Evolutionary conservation across 2,888 invertebrate species (phyloP), one percentile per base, ranked within the genome.

Genomic region (Brenthis daphne): DNA sequence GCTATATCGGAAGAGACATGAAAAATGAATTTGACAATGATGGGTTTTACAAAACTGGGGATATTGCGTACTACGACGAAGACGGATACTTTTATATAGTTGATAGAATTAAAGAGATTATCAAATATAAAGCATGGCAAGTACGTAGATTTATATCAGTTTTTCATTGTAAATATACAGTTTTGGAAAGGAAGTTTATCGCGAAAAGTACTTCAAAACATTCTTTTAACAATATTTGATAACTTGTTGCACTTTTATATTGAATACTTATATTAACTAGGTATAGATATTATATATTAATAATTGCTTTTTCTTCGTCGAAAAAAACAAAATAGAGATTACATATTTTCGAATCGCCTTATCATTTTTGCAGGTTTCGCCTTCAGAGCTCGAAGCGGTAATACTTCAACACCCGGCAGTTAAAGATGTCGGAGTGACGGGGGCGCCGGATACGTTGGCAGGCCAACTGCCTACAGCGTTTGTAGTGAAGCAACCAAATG

Each of bases 391-490:
- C 16, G 89, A 90, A 82, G 85, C 79, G 6, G 67, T 86, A 13
- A 70, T 90, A 64, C 75, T 85, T 0, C 82, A 85, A 69, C 88
- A 88, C 68, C 80, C 84, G 60, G 80, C 75, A 43, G 84, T 90
- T 2, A 86, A 84, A 74, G 90, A 90, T 57, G 86, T 74, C 1
- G 89, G 82, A 6, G 87, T 90, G 3, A 74, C 79, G 1, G 89
- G 88, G n/a, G 73, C 76, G 5, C 87, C 87, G 24, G 86, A 89
- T 66, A 60, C 74, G 0, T 56, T 81, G 6, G 83, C 79, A 50
- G 89, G 89, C 12, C 89, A 90, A 73, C 77, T 90, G 1, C 90
- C 90, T 1, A 81, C 83, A 11, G 90, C 88, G 2, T 89, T 89
- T 64, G 77, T 90, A 0, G 87, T 89, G 0, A 86, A 80, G 64